These are phyloP conservation scores for Eupithecia vulgata DNA, from an alignment of 2,888 invertebrate genomes.

Conservation along the genomic window DNA sequence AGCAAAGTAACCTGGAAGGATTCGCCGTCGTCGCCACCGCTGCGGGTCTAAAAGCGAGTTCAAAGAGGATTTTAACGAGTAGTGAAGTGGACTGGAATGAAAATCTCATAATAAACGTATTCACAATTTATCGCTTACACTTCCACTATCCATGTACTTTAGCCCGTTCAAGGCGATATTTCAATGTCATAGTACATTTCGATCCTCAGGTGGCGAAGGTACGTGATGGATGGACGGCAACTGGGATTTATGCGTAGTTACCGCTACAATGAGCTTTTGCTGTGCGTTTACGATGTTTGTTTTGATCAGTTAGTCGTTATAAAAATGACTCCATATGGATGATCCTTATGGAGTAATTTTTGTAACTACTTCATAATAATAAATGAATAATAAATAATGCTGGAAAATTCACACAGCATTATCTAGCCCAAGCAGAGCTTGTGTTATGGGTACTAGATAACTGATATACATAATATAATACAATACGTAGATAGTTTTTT, in stretches of 20 bases:
- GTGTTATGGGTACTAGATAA: too few relatives aligned
- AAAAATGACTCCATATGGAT: too few relatives aligned
- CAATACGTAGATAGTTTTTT: too few relatives aligned
- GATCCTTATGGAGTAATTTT: not conserved
- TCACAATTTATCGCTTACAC: slow-evolving; percentile 27
- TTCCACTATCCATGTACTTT: slow-evolving; percentile 18
- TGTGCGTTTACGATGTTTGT: slow-evolving; percentile 7
- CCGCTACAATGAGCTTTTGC: slow-evolving; percentile 13
- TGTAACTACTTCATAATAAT: too few relatives aligned
- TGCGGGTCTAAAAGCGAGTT: not conserved
- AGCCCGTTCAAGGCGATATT: slow-evolving; percentile 29
- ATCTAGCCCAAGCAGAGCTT: too few relatives aligned
- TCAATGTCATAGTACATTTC: slow-evolving; percentile 24
- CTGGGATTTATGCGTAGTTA: slow-evolving; percentile 22
- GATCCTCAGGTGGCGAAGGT: slow-evolving; percentile 32
- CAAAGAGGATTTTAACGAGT: not conserved
- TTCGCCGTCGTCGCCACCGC: too few relatives aligned
- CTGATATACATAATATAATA: too few relatives aligned
- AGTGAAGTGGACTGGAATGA: not conserved
- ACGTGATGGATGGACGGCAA: not conserved
- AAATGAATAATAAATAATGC: too few relatives aligned
- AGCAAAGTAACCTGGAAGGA: not conserved
- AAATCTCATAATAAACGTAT: slow-evolving; percentile 3
- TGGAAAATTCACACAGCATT: too few relatives aligned
- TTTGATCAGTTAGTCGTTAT: not conserved